phyloP scores from a whole-genome alignment of 2,797 vertebrate species.

The Microctenopoma steveboyesi region DNA sequence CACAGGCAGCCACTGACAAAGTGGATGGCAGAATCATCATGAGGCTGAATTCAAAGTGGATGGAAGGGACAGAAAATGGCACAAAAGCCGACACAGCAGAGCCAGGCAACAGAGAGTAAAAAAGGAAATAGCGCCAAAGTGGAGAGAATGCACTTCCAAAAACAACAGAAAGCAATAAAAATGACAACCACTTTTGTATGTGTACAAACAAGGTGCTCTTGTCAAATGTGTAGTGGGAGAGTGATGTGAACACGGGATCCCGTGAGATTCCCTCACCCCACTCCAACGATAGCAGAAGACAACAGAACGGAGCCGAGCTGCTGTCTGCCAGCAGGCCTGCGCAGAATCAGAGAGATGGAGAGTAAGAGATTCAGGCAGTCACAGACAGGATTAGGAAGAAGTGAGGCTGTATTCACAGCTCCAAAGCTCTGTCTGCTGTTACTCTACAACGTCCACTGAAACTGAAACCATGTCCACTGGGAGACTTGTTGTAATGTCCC shows the following conservation, averaged over 20 bases:
- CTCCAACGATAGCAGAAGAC: slow-evolving; percentile 45
- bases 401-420: slow-evolving; percentile 33
- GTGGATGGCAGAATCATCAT: slow-evolving; percentile 72
- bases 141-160: slow-evolving; percentile 44
- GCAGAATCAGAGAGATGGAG: slow-evolving; percentile 45
- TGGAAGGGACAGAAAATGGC: slow-evolving; percentile 53
- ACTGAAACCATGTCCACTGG: no score
- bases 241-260: slow-evolving; percentile 71
- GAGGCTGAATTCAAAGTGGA: slow-evolving; percentile 61
- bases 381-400: slow-evolving; percentile 46
- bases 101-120: slow-evolving; percentile 35
- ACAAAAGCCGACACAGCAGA: slow-evolving; percentile 45
- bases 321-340: slow-evolving; percentile 50
- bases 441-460: neutral
- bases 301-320: slow-evolving; percentile 60
- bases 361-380: slow-evolving; percentile 46
- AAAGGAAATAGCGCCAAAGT: slow-evolving; percentile 41
- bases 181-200: slow-evolving; percentile 65
- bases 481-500: neutral
- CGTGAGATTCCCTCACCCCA: slow-evolving; percentile 47
- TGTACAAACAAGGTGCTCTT: slow-evolving; percentile 69
- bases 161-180: slow-evolving; percentile 57
- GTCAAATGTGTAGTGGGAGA: slow-evolving; percentile 58
- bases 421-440: slow-evolving; percentile 19
- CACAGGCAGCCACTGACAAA: slow-evolving; percentile 74